Base-by-base conservation (phyloP, 1,140 invertebrate genomes). In the Eurosta solidaginis region DNA sequence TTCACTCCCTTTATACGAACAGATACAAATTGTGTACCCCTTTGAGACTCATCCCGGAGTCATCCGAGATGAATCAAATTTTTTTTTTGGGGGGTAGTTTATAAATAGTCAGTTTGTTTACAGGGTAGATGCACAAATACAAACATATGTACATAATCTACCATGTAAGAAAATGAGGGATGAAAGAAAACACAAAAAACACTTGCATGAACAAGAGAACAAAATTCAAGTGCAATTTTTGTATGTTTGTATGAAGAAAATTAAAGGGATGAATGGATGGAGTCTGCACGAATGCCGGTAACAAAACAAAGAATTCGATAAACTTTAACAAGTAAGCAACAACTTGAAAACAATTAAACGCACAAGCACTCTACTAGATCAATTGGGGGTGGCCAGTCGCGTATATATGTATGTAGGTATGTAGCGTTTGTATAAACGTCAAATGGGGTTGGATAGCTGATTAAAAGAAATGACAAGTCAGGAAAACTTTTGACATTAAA, bases 241-340 rank as follows among this genome's bases (percentile, higher is more conserved):
- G n/a, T n/a, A n/a, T n/a, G n/a, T n/a, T n/a, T n/a, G 33, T n/a
- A 40, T 68, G 59, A 68, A 68, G 33, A 14, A 6, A 68, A 20
- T n/a, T 40, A 40, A 7, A 22, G n/a, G 36, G 59, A n/a, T 52
- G 59, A n/a, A n/a, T n/a, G n/a, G n/a, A n/a, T n/a, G n/a, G n/a
- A n/a, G 59, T 20, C 9, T 47, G 33, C 9, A 33, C 59, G 59
- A 68, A 68, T n/a, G 33, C 59, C 59, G 33, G 59, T 68, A 68
- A 68, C 59, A 68, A 68, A 68, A 68, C 33, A 68, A 68, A 68
- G 59, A 68, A 40, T 68, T 0, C 9, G 27, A 68, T 68, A 68
- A 68, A 68, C 4, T 68, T 68, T 20, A 68, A 33, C 29, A 17
- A 29, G 22, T 17, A 22, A 40, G 59, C 5, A 40, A 63, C 17